These are phyloP conservation scores for Gallinago media DNA, from an alignment of 2,113 vertebrate genomes.

Conservation along the genomic window DNA sequence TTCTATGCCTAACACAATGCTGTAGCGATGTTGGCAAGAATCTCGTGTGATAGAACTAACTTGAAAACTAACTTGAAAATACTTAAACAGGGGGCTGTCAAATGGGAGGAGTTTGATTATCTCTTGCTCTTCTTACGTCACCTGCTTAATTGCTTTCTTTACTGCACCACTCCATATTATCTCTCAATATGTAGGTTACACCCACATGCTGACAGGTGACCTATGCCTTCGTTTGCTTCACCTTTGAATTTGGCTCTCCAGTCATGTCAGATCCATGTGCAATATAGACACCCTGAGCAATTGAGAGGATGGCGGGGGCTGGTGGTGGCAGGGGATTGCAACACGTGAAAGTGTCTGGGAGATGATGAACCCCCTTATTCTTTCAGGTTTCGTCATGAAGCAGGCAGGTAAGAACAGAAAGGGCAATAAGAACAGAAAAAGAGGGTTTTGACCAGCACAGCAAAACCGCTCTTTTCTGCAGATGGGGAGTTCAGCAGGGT, in stretches of 20 bases:
- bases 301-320: background rate
- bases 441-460: rapidly evolving
- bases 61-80: background rate
- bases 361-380: background rate
- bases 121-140: background rate
- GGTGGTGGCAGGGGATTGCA: background rate
- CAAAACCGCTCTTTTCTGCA: background rate
- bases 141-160: slow-evolving; percentile 5
- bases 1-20: background rate
- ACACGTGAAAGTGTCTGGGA: background rate
- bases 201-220: background rate
- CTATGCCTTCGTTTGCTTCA: background rate
- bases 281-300: background rate
- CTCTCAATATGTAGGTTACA: background rate
- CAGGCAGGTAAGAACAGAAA: background rate
- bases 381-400: background rate
- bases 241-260: background rate
- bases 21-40: background rate
- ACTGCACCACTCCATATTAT: background rate
- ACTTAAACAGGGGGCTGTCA: background rate
- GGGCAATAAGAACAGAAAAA: background rate
- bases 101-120: background rate
- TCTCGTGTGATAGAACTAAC: background rate
- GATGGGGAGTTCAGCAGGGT: background rate
- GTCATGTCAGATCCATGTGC: background rate